Conservation (phyloP, 2,888 invertebrate species). For the Deilephila elpenor region DNA sequence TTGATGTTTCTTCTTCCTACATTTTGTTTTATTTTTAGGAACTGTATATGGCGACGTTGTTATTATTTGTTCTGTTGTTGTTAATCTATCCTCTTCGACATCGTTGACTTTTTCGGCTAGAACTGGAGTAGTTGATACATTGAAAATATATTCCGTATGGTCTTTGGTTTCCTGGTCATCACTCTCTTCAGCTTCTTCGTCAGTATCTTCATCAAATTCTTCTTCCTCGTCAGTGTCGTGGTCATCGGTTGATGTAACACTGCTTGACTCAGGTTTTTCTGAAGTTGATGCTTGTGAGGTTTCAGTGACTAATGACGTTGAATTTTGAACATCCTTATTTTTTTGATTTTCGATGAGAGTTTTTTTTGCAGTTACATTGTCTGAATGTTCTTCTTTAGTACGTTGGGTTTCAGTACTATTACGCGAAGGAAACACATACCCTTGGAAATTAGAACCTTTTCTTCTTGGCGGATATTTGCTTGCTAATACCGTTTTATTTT, state of each 20-base stretch:
- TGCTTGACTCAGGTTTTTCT: slow-evolving; percentile 48
- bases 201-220: slow-evolving; percentile 41
- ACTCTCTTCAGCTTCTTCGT: slow-evolving; percentile 42
- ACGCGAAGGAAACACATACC: slow-evolving; percentile 64
- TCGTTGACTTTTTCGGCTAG: slow-evolving; percentile 50
- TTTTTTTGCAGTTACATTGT: slow-evolving; percentile 46
- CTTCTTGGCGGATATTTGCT: slow-evolving; percentile 58
- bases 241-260: slow-evolving; percentile 33
- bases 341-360: slow-evolving; percentile 41
- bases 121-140: slow-evolving; percentile 47
- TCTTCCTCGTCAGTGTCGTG: slow-evolving; percentile 33
- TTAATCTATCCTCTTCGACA: slow-evolving; percentile 49
- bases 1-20: slow-evolving; percentile 72
- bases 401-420: slow-evolving; percentile 50
- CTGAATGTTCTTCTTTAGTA: slow-evolving; percentile 55
- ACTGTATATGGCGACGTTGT: slow-evolving; percentile 49
- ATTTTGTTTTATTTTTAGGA: slow-evolving; percentile 72
- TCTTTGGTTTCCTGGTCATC: slow-evolving; percentile 59
- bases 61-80: slow-evolving; percentile 52
- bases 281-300: not conserved
- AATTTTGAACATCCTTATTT: slow-evolving; percentile 41
- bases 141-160: slow-evolving; percentile 64
- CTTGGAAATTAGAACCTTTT: slow-evolving; percentile 77
- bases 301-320: slow-evolving; percentile 27
- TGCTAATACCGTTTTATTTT: slow-evolving; percentile 47